phyloP scores from a whole-genome alignment of 2,797 vertebrate genomes.

The Apogon talboti region DNA sequence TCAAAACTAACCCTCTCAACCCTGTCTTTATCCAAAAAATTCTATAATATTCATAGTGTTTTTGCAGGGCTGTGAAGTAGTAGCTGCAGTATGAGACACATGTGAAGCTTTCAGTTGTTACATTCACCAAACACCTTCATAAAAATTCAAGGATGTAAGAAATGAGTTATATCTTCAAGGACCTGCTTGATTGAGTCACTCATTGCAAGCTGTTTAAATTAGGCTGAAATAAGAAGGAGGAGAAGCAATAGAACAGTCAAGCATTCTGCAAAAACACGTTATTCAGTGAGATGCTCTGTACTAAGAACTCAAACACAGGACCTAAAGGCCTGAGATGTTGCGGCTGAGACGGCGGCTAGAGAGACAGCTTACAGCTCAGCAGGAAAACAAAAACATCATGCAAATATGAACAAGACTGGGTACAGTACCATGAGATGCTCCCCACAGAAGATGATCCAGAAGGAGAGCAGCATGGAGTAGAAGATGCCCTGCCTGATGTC shows the following conservation, averaged over 20 bases:
- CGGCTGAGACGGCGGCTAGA: neutral
- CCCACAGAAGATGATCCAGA: conserved; percentile 99
- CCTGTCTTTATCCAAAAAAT: neutral
- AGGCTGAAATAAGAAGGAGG: neutral
- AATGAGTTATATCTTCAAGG: neutral
- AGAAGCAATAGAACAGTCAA: neutral
- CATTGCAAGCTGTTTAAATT: neutral
- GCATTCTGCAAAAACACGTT: conserved; percentile 4
- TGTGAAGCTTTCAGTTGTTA: too few species aligned
- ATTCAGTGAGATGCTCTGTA: neutral
- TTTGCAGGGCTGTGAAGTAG: neutral
- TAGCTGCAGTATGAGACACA: neutral
- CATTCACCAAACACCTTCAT: neutral
- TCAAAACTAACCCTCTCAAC: too few species aligned
- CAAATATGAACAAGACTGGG: neutral
- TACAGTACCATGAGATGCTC: conserved; percentile 96
- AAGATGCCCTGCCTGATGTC: conserved; percentile 98
- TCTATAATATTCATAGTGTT: neutral
- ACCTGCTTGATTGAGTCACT: neutral
- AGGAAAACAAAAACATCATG: conserved; percentile 8
- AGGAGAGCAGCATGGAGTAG: conserved; percentile 96
- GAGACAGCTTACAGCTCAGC: conserved; percentile 1
- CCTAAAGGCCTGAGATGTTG: neutral
- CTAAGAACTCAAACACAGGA: neutral
- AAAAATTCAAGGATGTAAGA: neutral